Conservation (phyloP, 2,113 vertebrate genomes). For the Callionymus lyra region DNA sequence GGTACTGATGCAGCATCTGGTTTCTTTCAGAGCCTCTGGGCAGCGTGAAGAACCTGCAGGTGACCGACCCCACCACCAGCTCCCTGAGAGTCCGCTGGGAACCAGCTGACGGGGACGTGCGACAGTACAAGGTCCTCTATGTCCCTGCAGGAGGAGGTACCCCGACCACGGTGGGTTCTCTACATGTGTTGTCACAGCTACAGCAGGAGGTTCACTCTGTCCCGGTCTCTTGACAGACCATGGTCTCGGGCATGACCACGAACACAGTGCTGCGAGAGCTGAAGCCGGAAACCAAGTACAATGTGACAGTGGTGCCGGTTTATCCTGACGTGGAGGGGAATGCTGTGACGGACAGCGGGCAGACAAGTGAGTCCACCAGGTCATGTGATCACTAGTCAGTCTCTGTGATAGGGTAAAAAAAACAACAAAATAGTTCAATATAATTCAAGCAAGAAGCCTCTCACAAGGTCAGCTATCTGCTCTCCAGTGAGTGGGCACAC, state of each 20-base stretch:
- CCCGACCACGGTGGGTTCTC: constrained; percentile 71
- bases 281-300: constrained; percentile 74
- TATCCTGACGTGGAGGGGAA: constrained; percentile 74
- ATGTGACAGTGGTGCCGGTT: constrained; percentile 61
- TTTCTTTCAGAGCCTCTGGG: constrained; percentile 75
- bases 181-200: not conserved
- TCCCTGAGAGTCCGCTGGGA: constrained; percentile 85
- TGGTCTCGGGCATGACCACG: constrained; percentile 82
- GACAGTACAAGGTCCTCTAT: constrained; percentile 84
- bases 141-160: constrained; percentile 65
- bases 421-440: too few relatives aligned
- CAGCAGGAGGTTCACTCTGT: too few relatives aligned
- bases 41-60: constrained; percentile 80
- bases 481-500: too few relatives aligned
- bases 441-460: too few relatives aligned
- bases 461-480: too few relatives aligned
- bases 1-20: too few relatives aligned
- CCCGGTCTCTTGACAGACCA: constrained; percentile 58
- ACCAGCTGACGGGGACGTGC: constrained; percentile 82
- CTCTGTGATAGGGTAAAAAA: too few relatives aligned
- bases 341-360: constrained; percentile 76
- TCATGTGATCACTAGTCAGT: too few relatives aligned
- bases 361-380: constrained; percentile 81
- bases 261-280: constrained; percentile 78
- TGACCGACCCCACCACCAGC: constrained; percentile 84